Conservation (phyloP, 2,888 invertebrate genomes). For the Tetragnatha montana region DNA sequence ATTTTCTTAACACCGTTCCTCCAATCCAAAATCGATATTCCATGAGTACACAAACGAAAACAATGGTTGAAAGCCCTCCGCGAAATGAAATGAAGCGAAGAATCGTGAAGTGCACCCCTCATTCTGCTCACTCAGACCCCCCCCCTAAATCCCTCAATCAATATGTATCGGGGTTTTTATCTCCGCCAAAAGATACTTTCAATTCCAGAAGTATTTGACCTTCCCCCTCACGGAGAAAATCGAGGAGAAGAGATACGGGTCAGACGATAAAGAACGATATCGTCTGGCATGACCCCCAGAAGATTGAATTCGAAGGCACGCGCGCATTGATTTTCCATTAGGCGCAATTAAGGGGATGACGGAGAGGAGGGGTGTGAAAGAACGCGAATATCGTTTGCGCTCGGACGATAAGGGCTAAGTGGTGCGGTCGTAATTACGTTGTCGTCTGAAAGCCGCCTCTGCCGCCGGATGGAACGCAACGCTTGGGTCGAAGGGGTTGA, state of each 20-base stretch:
- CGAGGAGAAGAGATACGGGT: background rate
- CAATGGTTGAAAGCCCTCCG: background rate
- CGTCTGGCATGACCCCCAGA: background rate
- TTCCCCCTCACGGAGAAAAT: background rate
- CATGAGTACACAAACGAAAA: background rate
- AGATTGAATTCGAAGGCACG: background rate
- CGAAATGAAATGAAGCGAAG: background rate
- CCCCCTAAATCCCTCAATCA: background rate
- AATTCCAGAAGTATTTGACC: background rate
- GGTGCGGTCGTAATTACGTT: background rate
- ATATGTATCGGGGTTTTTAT: background rate
- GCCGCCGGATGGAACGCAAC: too few relatives aligned
- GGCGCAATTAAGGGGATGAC: slow-evolving; percentile 26
- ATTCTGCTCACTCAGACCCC: background rate
- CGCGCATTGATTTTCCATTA: slow-evolving; percentile 44
- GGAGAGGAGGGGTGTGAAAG: background rate
- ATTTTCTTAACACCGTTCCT: too few relatives aligned
- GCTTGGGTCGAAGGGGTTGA: background rate
- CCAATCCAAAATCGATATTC: background rate
- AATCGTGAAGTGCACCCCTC: background rate
- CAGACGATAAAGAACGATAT: slow-evolving; percentile 5
- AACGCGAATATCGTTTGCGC: slow-evolving; percentile 1
- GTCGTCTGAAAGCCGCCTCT: background rate
- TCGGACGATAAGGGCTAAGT: slow-evolving; percentile 7
- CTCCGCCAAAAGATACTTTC: background rate